Conservation (phyloP, 2,797 vertebrate species). For the Siniperca obscura region DNA sequence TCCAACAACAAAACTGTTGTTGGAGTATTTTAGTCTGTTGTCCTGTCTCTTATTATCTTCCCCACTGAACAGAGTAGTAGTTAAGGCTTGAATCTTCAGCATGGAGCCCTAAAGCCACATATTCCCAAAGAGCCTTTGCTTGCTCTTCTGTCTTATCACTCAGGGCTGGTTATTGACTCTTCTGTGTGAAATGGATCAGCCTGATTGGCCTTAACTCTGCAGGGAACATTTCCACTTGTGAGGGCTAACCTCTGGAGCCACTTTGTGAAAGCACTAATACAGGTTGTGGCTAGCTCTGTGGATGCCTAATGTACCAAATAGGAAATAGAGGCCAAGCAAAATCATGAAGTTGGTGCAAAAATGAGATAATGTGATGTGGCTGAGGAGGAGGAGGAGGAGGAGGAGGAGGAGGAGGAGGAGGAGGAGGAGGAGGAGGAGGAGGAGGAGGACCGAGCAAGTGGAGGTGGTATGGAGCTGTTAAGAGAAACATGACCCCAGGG, state of each 20-base stretch:
- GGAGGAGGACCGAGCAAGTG: slow-evolving; percentile 22
- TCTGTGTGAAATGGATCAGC: slow-evolving; percentile 74
- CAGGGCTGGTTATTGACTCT: slow-evolving; percentile 67
- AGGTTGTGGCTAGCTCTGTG: slow-evolving; percentile 54
- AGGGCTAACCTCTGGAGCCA: slow-evolving; percentile 66
- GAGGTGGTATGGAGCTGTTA: slow-evolving; percentile 52
- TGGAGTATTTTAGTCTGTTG: background rate
- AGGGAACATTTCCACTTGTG: slow-evolving; percentile 71
- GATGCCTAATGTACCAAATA: slow-evolving; percentile 65
- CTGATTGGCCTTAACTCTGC: slow-evolving; percentile 62
- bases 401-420: background rate
- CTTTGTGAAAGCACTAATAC: slow-evolving; percentile 66
- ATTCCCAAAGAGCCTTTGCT: slow-evolving; percentile 54
- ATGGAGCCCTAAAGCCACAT: slow-evolving; percentile 27
- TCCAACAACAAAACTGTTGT: background rate
- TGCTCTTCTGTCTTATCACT: slow-evolving; percentile 64
- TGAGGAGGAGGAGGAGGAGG: slow-evolving; percentile 13
- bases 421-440: slow-evolving; percentile 31
- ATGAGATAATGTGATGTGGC: slow-evolving; percentile 52
- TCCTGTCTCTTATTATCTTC: slow-evolving; percentile 10
- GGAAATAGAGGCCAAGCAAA: slow-evolving; percentile 43
- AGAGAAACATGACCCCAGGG: slow-evolving; percentile 62
- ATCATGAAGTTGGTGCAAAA: slow-evolving; percentile 58
- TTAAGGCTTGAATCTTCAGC: slow-evolving; percentile 20
- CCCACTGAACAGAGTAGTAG: slow-evolving; percentile 9